A percentile compares a stretch with the other conserved stretches of the same genome.
Conservation (phyloP, 2,797 vertebrate genomes). For the Garrulus glandarius region DNA sequence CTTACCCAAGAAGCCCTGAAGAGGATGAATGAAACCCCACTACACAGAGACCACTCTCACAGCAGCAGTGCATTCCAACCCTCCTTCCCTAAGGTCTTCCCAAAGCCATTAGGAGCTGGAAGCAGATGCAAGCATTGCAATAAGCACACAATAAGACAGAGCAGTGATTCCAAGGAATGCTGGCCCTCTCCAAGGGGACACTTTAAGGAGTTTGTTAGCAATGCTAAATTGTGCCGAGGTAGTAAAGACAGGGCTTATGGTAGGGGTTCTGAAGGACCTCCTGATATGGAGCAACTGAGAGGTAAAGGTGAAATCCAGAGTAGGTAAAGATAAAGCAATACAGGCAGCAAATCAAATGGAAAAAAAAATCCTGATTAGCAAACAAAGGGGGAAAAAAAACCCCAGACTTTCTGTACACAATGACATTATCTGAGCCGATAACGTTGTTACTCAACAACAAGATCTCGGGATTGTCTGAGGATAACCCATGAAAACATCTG, state of each 20-base stretch:
- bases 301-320: neutral
- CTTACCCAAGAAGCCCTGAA: neutral
- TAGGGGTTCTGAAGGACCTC: neutral
- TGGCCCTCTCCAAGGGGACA: neutral
- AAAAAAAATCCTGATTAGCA: neutral
- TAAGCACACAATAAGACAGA: rapidly evolving
- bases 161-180: neutral
- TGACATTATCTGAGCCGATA: neutral
- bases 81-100: neutral
- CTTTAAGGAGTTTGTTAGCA: neutral
- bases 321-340: neutral
- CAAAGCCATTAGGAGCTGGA: neutral
- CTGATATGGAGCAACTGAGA: neutral
- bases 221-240: rapidly evolving
- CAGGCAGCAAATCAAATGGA: neutral
- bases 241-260: neutral
- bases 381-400: neutral
- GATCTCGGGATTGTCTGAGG: neutral
- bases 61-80: rapidly evolving
- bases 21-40: neutral
- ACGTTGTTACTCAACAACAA: neutral
- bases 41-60: neutral
- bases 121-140: neutral
- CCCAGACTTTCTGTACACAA: neutral
- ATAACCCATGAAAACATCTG: neutral